Evolutionary conservation across 2,888 invertebrate genomes (phyloP), one percentile per base, ranked within the genome.

Genomic region (Melieria picta): DNA sequence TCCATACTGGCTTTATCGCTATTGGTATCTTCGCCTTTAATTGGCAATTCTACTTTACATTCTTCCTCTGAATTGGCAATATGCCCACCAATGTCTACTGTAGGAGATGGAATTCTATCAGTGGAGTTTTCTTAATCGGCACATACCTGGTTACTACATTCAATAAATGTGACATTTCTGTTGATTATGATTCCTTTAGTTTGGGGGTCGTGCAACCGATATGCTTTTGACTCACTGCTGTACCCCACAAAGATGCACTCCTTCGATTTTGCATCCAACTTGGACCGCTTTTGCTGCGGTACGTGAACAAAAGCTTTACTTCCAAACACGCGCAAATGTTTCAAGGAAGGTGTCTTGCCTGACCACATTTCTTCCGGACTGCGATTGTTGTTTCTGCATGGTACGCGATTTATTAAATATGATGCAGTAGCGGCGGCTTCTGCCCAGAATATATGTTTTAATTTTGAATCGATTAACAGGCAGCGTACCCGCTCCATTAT

Each of bases 401-500:
- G 77, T 64, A 73, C 64, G 30, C 74, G 66, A 63, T 77, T 77
- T 4, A 76, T 5, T 9, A 79, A 47, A 71, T 71, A 77, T 4
- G 75, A 61, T 66, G 75, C 74, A 1, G 72, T 73, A 42, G 72
- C 69, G 13, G 72, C 72, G 65, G 75, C 71, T 50, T 76, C 74
- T 55, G 73, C 71, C 76, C 75, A 77, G 61, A 73, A 76, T 60
- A 69, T 65, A 30, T 77, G 68, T 7, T 61, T 58, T 5, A 79
- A 62, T 7, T 64, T 71, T 30, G 76, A 68, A 60, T 77, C 77
- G 2, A 72, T 16, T 55, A 79, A 30, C 78, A 80, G 78, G 56
- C 77, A 77, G 43, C 77, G 72, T 4, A 75, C 74, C 11, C 72
- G 69, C 43, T 79, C 79, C 2, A 78, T 67, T 7, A 79, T 71